Conservation (phyloP, 2,797 vertebrate species). For the Acanthurus tractus region DNA sequence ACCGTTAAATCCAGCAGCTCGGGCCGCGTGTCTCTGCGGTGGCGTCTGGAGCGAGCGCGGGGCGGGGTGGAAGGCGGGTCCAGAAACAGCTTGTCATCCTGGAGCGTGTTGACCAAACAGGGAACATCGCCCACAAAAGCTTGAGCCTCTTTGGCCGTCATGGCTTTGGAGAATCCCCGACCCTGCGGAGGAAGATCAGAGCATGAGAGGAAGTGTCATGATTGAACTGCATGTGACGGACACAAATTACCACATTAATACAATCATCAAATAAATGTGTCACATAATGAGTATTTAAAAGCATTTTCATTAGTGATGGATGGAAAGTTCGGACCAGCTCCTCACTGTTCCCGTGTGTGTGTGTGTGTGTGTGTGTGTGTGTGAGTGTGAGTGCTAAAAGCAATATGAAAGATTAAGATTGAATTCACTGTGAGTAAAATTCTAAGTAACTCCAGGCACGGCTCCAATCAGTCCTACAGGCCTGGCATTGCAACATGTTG, state of each 20-base stretch:
- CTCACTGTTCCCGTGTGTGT: slow-evolving; percentile 19
- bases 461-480: slow-evolving; percentile 47
- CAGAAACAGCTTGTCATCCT: slow-evolving; percentile 94
- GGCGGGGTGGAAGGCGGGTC: slow-evolving; percentile 91
- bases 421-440: slow-evolving; percentile 44
- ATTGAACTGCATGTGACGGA: slow-evolving; percentile 5
- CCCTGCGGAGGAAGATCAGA: slow-evolving; percentile 84
- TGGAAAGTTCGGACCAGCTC: slow-evolving; percentile 46
- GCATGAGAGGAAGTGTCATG: slow-evolving; percentile 12
- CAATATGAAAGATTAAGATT: slow-evolving; percentile 66
- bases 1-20: slow-evolving; percentile 93
- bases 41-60: slow-evolving; percentile 87
- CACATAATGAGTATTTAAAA: slow-evolving; percentile 25
- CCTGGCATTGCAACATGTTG: slow-evolving; percentile 28
- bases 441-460: slow-evolving; percentile 40
- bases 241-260: slow-evolving; percentile 34
- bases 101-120: slow-evolving; percentile 93
- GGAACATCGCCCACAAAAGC: slow-evolving; percentile 93
- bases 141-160: slow-evolving; percentile 94
- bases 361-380: not conserved
- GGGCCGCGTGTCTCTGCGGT: slow-evolving; percentile 90
- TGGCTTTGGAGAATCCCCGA: slow-evolving; percentile 93
- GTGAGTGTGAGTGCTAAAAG: slow-evolving; percentile 28
- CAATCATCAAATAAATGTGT: slow-evolving; percentile 27
- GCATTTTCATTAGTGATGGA: slow-evolving; percentile 45